Base-by-base conservation (phyloP, 2,113 vertebrate genomes). In the Campylorhamphus procurvoides region DNA sequence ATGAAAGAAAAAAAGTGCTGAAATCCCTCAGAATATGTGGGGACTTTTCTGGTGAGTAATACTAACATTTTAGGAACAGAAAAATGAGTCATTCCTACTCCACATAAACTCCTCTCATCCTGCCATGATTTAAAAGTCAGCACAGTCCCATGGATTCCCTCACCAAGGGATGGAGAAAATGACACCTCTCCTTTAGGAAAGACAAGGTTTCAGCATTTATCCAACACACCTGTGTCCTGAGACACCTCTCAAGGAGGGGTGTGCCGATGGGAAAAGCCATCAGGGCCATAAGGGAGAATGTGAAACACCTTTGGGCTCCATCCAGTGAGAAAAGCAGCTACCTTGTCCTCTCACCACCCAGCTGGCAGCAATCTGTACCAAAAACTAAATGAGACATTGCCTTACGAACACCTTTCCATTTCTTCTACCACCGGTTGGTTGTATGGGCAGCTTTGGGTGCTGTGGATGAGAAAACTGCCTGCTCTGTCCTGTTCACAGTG, bases 21-120 rank as follows among this genome's bases (percentile, higher is more conserved):
- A 92, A 75, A 90, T 90, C 76, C 92, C 83, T 95, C 69, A 59
- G 73, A 95, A 93, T 89, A 91, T 37, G 24, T 58, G 49, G 84
- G 85, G 94, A 96, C 39, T 84, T 93, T 95, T 94, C 83, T 94
- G 49, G 92, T 94, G 88, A 96, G 90, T 93, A 96, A 96, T 78
- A 81, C 19, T 72, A 95, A 82, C 64, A 84, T 89, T 94, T 94
- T 84, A 88, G 88, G 90, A 96, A 58, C 73, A 94, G 73, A 95
- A 94, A 90, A 88, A 84, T 92, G 92, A 93, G 73, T 93, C 93
- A 94, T 64, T 87, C 74, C 46, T 49, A 20, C 12, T 93, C 59
- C 83, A 72, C 44, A 90, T 56, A 64, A 92, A 84, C n/a, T 82
- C 68, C 62, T 86, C 73, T 89, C 28, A 69, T 90, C 64, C 86